Percentiles rank a stretch among this genome's conserved stretches.
These are phyloP conservation scores for Procavia capensis DNA, from an alignment of 2,113 vertebrate species.

Conservation along the genomic window DNA sequence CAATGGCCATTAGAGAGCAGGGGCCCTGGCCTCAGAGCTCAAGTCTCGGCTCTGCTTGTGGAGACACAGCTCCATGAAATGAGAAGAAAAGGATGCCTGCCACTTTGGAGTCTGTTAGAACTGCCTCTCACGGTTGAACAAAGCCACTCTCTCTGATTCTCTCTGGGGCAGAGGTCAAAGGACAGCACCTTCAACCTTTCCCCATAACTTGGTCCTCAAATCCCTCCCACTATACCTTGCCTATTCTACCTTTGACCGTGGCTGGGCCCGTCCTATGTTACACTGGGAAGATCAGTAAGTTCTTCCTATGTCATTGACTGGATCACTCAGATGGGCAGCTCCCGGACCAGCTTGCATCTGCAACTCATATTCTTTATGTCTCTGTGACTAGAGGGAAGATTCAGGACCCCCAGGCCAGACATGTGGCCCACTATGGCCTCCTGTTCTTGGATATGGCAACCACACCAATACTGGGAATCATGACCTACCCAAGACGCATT, in stretches of 20 bases:
- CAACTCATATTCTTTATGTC: neutral
- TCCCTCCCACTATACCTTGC: neutral
- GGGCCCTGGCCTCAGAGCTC: neutral
- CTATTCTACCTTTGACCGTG: neutral
- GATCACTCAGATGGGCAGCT: neutral
- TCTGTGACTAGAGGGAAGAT: neutral
- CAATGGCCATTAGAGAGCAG: neutral
- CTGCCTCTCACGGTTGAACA: too few species aligned
- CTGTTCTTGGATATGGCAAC: too few species aligned
- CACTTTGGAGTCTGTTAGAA: fast-evolving
- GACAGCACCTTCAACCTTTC: too few species aligned
- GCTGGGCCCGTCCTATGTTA: neutral
- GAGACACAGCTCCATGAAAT: neutral
- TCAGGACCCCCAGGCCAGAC: neutral
- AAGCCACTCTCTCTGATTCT: too few species aligned
- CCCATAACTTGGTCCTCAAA: neutral
- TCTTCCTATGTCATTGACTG: neutral
- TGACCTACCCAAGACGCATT: too few species aligned
- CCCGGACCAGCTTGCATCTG: neutral
- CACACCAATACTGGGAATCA: too few species aligned
- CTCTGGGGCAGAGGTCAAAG: neutral
- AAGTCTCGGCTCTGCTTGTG: neutral
- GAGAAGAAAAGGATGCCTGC: fast-evolving
- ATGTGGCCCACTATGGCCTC: neutral
- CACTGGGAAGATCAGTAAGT: neutral